These are phyloP conservation scores for Aphrophora alni DNA, from an alignment of 2,888 invertebrate species.

Conservation along the genomic window DNA sequence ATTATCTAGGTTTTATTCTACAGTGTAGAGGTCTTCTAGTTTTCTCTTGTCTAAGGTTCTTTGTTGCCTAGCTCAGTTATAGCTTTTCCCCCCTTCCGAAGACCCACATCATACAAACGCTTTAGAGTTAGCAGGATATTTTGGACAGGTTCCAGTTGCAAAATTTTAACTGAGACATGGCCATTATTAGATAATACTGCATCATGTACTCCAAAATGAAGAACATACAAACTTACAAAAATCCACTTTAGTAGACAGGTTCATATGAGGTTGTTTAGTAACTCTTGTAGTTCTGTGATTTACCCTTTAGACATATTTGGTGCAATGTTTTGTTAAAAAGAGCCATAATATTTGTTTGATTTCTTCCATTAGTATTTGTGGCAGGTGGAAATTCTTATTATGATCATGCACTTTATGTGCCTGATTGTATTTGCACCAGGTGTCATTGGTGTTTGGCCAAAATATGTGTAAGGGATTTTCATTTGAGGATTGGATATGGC, in stretches of 20 bases:
- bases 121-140: neutral
- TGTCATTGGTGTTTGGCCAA: conserved; percentile 24
- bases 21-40: neutral
- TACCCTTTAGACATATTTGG: neutral
- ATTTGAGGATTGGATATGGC: conserved; percentile 29
- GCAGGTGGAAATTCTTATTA: neutral
- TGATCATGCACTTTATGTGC: neutral
- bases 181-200: too few relatives aligned
- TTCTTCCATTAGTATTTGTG: neutral
- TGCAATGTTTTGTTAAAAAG: neutral
- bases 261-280: neutral
- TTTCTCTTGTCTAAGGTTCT: neutral
- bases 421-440: conserved; percentile 27
- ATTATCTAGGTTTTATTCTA: neutral
- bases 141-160: neutral
- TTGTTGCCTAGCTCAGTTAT: neutral
- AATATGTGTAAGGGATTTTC: conserved; percentile 19
- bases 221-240: too few relatives aligned
- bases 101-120: neutral
- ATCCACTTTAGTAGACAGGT: neutral
- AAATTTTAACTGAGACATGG: too few relatives aligned
- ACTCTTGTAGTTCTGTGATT: neutral
- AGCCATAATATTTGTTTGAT: neutral
- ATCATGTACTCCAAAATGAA: too few relatives aligned
- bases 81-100: neutral